phyloP scores from a whole-genome alignment of 2,113 vertebrate genomes.

The Pteruthius melanotis region DNA sequence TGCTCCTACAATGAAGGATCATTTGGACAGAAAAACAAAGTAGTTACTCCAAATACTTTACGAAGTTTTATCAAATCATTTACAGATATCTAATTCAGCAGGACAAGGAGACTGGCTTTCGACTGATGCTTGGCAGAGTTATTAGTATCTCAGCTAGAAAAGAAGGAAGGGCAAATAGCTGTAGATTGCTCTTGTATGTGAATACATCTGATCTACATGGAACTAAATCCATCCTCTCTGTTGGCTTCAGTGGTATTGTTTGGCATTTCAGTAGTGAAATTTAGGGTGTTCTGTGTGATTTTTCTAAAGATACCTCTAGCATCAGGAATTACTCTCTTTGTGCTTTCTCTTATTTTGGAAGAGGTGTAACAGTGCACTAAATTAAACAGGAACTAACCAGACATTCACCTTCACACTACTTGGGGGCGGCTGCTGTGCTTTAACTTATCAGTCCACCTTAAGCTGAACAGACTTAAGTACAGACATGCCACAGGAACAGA shows the following conservation, averaged over 20 bases:
- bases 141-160: neutral
- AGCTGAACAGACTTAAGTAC: neutral
- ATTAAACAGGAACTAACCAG: neutral
- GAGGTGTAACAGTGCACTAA: neutral
- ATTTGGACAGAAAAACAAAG: constrained; percentile 19
- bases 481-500: neutral
- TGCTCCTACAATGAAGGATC: constrained; percentile 82
- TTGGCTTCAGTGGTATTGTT: neutral
- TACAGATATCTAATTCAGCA: neutral
- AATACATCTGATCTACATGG: neutral
- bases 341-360: neutral
- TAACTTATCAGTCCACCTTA: neutral
- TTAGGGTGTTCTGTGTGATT: neutral
- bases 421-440: neutral
- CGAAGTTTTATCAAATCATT: neutral
- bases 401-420: neutral
- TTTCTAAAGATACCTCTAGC: neutral
- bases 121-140: neutral
- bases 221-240: neutral
- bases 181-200: neutral
- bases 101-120: neutral
- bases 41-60: neutral
- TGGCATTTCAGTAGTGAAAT: neutral
- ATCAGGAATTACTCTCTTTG: neutral
- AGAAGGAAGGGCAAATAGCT: neutral